These are phyloP conservation scores for Eupithecia insigniata DNA, from an alignment of 2,888 invertebrate species.

Conservation along the genomic window DNA sequence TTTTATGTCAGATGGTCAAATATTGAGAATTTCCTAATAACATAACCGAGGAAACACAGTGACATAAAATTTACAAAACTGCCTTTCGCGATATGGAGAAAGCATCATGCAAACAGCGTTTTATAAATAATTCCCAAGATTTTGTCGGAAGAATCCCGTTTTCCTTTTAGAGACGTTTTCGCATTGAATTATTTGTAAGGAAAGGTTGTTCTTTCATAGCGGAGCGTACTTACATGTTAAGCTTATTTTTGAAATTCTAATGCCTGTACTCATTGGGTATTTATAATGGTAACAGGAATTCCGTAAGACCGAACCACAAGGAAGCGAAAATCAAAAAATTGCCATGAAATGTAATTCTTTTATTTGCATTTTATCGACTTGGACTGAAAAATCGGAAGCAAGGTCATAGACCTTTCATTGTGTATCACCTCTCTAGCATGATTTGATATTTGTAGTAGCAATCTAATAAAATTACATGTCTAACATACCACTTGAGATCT, in stretches of 20 bases:
- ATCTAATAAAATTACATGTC: background rate
- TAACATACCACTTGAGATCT: background rate
- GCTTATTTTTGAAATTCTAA: constrained; percentile 1
- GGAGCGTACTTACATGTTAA: constrained; percentile 12
- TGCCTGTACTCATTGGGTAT: background rate
- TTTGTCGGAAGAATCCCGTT: constrained; percentile 26
- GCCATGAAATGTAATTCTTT: background rate
- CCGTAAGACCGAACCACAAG: background rate
- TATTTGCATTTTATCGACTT: background rate
- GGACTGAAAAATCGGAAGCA: background rate
- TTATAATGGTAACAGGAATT: constrained; percentile 5
- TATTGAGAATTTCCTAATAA: background rate
- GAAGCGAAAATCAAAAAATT: background rate
- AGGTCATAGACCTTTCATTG: too few relatives aligned
- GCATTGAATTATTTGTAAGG: constrained; percentile 28
- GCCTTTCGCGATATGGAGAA: constrained; percentile 2
- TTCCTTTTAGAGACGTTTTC: constrained; percentile 29
- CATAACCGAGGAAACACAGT: background rate
- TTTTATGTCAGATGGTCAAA: background rate
- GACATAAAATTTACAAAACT: constrained; percentile 2
- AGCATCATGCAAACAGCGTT: constrained; percentile 28
- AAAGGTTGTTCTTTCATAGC: constrained; percentile 9
- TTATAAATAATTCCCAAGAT: constrained; percentile 32
- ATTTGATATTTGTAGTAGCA: background rate
- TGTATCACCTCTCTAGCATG: background rate